Base-by-base conservation (phyloP, 2,113 vertebrate species). In the Aegithalos caudatus region DNA sequence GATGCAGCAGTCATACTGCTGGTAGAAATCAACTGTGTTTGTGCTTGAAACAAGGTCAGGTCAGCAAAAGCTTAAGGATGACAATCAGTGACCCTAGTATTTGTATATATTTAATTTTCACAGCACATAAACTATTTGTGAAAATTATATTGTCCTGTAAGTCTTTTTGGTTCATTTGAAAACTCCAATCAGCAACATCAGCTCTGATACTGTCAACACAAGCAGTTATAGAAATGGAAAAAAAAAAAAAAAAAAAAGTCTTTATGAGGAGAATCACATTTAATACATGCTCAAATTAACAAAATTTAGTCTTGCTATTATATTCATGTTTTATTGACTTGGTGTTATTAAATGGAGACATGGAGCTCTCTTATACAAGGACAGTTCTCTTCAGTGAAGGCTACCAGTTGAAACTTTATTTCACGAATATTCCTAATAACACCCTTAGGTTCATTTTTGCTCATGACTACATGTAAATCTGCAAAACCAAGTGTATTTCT, bases 1-100 rank as follows among this genome's bases (percentile, higher is more conserved):
- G 42, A 61, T 3, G 1, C 12, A 53, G 33, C 12, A 56, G 13
- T 37, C 1, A 1, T 31, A 28, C 3, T 47, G 24, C 18, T 74
- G 28, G 8, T 24, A 86, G 14, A 82, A 64, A 76, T 53, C 14
- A 79, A 33, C 47, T 10, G 17, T 38, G 2, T 31, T 79, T 7
- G 1, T n/a, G 12, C 22, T 74, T 91, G 17, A 73, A 87, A 57
- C 11, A 40, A 48, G 20, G 27, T 67, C 31, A 56, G 31, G 4
- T 27, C 23, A 77, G 19, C 15, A 81, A 70, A 69, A 77, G 6
- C 45, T 48, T 88, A 48, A 69, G 48, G 14, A 45, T 15, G 15
- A 7, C 5, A n/a, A 28, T 50, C 33, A 64, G 7, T n/a, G 27
- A 48, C 13, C 11, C 1, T 45, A 48, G 4, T 56, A 35, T 40